Base-by-base conservation (phyloP, 2,888 invertebrate genomes). In the Acleris laterana region DNA sequence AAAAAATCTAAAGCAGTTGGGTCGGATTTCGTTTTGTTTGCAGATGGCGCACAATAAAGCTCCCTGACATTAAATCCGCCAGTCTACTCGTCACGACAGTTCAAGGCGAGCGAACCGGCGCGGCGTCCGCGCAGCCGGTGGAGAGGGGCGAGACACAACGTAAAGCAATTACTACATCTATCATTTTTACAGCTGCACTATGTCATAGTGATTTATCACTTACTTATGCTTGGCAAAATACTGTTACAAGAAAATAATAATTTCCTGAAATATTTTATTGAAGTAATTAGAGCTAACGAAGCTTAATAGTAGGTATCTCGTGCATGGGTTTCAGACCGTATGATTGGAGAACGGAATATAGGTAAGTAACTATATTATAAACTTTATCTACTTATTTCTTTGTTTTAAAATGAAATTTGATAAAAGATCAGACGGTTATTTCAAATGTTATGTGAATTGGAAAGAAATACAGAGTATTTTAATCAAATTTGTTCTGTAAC, bases 121-220 rank as follows among this genome's bases (percentile, higher is more conserved):
- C 16, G 72, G 72, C 72, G 75, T 72, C 72, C 69, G 65, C 61
- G 64, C 60, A 84, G 84, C 82, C 77, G 82, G 72, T 74, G 44
- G 44, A 49, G 44, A 49, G 63, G 63, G 70, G 58, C 62, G 51
- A 69, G 74, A 73, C 74, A 78, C 76, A 77, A 78, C 74, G 73
- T 70, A 73, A 80, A 75, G 77, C 77, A 71, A 80, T 83, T 80
- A 83, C 57, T 61, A 20, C n/a, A 56, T 75, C 82, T 80, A 86
- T 88, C 80, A 87, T 86, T 88, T 89, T 88, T 85, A 88, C 90
- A 90, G 89, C 88, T 89, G 89, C 84, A 81, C 72, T 75, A 74
- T 74, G 75, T 71, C 78, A 53, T 68, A 57, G 69, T 76, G 77
- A 78, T 76, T 84, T 80, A 82, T 77, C 74, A 74, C 71, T 74